A percentile compares a stretch with the other conserved stretches of the same genome.
Conservation (phyloP, 1,140 invertebrate species). For the Polyergus mexicanus region DNA sequence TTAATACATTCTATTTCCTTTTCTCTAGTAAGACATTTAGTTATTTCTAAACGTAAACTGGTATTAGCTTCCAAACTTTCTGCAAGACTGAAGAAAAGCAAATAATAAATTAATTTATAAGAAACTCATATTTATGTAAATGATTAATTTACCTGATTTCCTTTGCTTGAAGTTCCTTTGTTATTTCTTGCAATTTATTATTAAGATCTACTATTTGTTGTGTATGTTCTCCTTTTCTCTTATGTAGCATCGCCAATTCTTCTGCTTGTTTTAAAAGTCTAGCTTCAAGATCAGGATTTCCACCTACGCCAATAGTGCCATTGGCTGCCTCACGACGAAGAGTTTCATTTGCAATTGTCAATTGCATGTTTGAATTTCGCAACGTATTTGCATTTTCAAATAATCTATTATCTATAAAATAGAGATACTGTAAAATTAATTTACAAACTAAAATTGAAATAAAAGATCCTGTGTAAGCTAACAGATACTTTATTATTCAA, state of each 20-base stretch:
- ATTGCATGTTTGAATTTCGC: constrained; percentile 93
- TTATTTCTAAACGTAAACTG: constrained; percentile 90
- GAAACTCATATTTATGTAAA: constrained; percentile 2
- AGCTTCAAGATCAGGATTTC: constrained; percentile 90
- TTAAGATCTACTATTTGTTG: constrained; percentile 97
- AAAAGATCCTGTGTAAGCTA: not conserved
- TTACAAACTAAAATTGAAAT: not conserved
- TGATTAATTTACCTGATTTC: constrained; percentile 90
- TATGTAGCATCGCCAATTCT: constrained; percentile 96
- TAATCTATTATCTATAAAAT: constrained; percentile 93
- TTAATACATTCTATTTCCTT: constrained; percentile 93
- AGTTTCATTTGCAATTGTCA: constrained; percentile 94
- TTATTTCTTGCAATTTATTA: constrained; percentile 94
- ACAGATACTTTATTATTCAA: not conserved
- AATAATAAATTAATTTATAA: constrained; percentile 17
- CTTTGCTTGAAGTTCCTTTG: constrained; percentile 91
- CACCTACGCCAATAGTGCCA: constrained; percentile 81
- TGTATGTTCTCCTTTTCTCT: constrained; percentile 95
- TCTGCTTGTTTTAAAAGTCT: constrained; percentile 95
- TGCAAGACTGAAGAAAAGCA: constrained; percentile 88
- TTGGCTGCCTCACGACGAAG: constrained; percentile 88
- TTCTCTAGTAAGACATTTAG: constrained; percentile 88
- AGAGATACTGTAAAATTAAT: not conserved
- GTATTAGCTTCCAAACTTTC: constrained; percentile 90
- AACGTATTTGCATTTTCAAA: constrained; percentile 94